These are phyloP conservation scores for Pseudomyrmex dendroicus DNA, from an alignment of 1,140 invertebrate genomes.

Conservation along the genomic window DNA sequence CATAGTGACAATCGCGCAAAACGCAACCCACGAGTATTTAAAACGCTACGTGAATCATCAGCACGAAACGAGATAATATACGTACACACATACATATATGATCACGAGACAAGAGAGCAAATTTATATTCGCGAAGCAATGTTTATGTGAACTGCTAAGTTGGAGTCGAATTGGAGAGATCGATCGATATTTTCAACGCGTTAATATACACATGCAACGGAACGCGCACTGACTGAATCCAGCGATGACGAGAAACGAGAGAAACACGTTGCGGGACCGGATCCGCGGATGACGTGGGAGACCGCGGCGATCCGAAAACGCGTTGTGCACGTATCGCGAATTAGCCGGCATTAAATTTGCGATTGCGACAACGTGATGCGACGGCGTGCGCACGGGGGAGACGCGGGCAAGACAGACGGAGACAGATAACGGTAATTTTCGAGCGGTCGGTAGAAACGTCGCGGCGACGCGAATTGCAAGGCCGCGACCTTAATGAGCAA, in stretches of 20 bases:
- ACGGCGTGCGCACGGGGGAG: background rate
- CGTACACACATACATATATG: background rate
- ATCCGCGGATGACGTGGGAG: constrained; percentile 19
- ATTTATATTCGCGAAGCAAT: background rate
- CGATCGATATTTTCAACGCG: background rate
- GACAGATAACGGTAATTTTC: constrained; percentile 74
- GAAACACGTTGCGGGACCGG: constrained; percentile 46
- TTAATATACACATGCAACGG: background rate
- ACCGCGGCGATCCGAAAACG: constrained; percentile 38
- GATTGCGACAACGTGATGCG: background rate
- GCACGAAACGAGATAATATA: background rate
- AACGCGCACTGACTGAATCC: constrained; percentile 1
- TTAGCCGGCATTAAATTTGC: constrained; percentile 68
- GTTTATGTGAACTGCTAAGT: background rate
- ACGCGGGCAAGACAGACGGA: constrained; percentile 10
- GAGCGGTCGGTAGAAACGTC: constrained; percentile 54
- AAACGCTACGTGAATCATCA: background rate
- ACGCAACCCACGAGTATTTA: background rate
- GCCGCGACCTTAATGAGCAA: constrained; percentile 82
- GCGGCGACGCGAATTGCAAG: constrained; percentile 78
- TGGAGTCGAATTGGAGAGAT: background rate
- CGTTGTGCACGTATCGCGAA: constrained; percentile 49
- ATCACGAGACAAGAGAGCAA: too few relatives aligned
- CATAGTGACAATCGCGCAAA: background rate
- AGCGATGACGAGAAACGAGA: background rate